Evolutionary conservation across 2,888 invertebrate genomes (phyloP).

Genomic region (Dermolepida albohirtum): DNA sequence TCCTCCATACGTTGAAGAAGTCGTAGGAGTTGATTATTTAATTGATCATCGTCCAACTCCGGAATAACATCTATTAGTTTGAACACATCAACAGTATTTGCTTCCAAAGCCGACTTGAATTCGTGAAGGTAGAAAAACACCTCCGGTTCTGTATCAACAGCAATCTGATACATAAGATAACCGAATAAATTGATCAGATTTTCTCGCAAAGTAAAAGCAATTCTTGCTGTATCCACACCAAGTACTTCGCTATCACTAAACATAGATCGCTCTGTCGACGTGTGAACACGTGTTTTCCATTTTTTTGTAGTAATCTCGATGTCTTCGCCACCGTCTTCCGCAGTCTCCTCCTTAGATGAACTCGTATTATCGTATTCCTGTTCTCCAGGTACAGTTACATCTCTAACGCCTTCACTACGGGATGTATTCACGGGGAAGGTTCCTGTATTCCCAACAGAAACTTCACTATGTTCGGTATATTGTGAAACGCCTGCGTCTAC

Average conservation of each 20-base stretch:
- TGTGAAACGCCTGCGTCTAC: too few species aligned
- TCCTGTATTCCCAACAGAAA: too few species aligned
- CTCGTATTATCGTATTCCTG: too few species aligned
- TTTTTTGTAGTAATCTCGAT: too few species aligned
- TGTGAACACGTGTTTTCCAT: too few species aligned
- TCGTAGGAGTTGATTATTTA: neutral
- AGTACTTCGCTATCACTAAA: neutral
- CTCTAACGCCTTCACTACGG: too few species aligned
- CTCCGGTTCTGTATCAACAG: neutral
- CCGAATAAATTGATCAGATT: constrained; percentile 16
- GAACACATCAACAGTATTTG: constrained; percentile 6
- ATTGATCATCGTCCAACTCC: neutral
- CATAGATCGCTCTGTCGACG: too few species aligned
- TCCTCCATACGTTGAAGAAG: neutral
- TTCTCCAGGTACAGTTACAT: too few species aligned
- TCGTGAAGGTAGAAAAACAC: constrained; percentile 9
- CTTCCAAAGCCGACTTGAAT: constrained; percentile 1
- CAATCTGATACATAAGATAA: constrained; percentile 18
- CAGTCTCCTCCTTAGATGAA: too few species aligned
- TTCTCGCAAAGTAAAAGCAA: constrained; percentile 1
- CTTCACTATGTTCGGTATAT: too few species aligned
- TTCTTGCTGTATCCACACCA: neutral
- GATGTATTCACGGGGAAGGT: too few species aligned
- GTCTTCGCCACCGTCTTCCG: too few species aligned
- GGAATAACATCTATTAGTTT: neutral